Percentiles rank a stretch among this genome's conserved stretches.
Conservation (phyloP, 2,888 invertebrate species). For the Drosophila rubida region DNA sequence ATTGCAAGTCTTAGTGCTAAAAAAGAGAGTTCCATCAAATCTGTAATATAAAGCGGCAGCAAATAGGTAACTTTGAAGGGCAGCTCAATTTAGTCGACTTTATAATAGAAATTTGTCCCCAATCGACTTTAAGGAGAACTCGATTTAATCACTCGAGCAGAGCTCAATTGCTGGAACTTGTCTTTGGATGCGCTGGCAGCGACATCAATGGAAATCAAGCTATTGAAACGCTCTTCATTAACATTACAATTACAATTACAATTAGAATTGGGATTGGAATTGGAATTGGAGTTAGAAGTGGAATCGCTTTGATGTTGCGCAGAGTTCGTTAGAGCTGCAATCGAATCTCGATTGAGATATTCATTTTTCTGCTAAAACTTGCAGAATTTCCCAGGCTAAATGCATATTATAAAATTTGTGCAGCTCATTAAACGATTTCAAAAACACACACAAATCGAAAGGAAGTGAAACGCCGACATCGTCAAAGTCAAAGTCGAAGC, state of each 20-base stretch:
- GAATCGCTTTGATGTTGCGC: conserved; percentile 41
- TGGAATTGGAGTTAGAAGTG: conserved; percentile 4
- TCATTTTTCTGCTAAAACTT: conserved; percentile 64
- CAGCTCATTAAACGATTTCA: conserved; percentile 75
- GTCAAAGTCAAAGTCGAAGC: conserved; percentile 57
- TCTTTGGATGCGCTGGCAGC: conserved; percentile 27
- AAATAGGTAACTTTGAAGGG: no score
- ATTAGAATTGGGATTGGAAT: background rate
- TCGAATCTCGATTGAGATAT: conserved; percentile 27
- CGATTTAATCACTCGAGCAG: conserved; percentile 35
- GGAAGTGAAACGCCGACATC: background rate
- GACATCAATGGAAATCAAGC: conserved; percentile 52
- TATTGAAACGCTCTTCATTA: conserved; percentile 51
- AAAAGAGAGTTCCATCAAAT: no score
- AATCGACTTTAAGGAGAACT: no score
- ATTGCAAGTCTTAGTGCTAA: no score
- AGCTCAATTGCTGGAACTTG: conserved; percentile 29
- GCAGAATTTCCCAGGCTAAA: conserved; percentile 65
- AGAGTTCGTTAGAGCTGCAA: conserved; percentile 49
- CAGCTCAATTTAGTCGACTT: no score
- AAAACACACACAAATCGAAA: conserved; percentile 26
- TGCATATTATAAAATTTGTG: conserved; percentile 68
- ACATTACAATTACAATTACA: conserved; percentile 28
- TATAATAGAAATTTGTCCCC: no score
- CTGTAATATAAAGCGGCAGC: no score